phyloP scores from a whole-genome alignment of 1,140 invertebrate genomes.

The Papilio aristodemus region DNA sequence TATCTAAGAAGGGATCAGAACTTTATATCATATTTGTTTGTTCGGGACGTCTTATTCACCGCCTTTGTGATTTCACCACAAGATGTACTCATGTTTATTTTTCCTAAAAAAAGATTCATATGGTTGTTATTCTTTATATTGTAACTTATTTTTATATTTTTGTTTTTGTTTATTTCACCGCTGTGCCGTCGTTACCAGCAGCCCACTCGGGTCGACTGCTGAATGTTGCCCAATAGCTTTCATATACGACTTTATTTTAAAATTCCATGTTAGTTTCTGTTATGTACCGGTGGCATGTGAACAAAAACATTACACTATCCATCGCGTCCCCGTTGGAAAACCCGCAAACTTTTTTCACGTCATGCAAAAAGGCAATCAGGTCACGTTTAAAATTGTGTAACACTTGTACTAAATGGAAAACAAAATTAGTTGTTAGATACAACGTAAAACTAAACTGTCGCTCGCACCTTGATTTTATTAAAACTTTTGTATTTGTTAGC shows the following conservation, averaged over 20 bases:
- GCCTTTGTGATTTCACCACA: neutral
- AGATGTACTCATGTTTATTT: neutral
- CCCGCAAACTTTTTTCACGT: neutral
- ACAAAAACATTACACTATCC: neutral
- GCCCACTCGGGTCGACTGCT: too few species aligned
- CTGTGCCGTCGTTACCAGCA: too few species aligned
- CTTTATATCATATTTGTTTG: constrained; percentile 8
- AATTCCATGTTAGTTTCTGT: too few species aligned
- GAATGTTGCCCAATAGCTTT: too few species aligned
- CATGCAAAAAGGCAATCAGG: constrained; percentile 1
- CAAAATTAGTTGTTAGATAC: constrained; percentile 1
- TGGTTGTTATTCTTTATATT: neutral
- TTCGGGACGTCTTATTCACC: constrained; percentile 1
- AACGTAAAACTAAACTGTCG: neutral
- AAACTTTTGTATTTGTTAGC: neutral
- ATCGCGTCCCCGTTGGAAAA: neutral
- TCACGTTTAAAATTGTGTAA: constrained; percentile 4
- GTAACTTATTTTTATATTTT: too few species aligned
- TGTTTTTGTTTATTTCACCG: too few species aligned
- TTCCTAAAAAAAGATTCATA: neutral
- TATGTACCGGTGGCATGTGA: neutral
- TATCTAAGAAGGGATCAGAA: neutral
- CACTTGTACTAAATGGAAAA: neutral
- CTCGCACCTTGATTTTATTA: neutral
- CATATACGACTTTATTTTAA: too few species aligned